Evolutionary conservation across 2,113 vertebrate genomes (phyloP), one percentile per base, ranked within the genome.

Genomic region (Hystrix brachyura): DNA sequence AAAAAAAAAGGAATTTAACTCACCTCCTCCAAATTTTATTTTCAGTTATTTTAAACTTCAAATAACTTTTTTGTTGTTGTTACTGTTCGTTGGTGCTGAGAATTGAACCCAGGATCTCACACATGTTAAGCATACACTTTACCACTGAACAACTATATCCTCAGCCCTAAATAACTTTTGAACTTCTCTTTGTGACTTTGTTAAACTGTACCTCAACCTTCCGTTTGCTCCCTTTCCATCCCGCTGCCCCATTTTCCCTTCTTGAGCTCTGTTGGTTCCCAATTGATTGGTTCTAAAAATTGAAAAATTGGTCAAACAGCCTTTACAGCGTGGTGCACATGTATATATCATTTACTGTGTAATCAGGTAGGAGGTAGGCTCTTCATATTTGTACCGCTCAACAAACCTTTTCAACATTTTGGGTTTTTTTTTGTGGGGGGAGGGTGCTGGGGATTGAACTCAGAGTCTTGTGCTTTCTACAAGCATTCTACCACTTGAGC

Each of bases 161-260:
- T 57, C 19, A 46, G 27, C 10, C 55, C 12, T 53, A 78, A 90
- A 55, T 90, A 78, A 27, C 10, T 67, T 29, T 76, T 85, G 78
- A 81, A 27, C 34, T 19, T 91, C 8, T 89, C 94, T 96, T 27
- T 72, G 76, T 72, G 76, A 91, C n/a, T 91, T 83, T 96, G 71
- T 84, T 93, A 95, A 76, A 34, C 71, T 74, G 1, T 55, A 27
- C 94, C 43, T 91, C n/a, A 88, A 3, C 8, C 87, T 23, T 2
- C 27, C 51, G 13, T 21, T 60, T 3, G 55, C 13, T 69, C 43
- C 3, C 88, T 91, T 89, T 64, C 84, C 23, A 7, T 23, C 48
- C n/a, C 46, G 25, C 25, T 29, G 27, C 38, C 19, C n/a, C 13
- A 23, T 19, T 69, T 11, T 88, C 7, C 7, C 34, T 62, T 87